Conservation (phyloP, 2,113 vertebrate genomes). For the Athene cunicularia region DNA sequence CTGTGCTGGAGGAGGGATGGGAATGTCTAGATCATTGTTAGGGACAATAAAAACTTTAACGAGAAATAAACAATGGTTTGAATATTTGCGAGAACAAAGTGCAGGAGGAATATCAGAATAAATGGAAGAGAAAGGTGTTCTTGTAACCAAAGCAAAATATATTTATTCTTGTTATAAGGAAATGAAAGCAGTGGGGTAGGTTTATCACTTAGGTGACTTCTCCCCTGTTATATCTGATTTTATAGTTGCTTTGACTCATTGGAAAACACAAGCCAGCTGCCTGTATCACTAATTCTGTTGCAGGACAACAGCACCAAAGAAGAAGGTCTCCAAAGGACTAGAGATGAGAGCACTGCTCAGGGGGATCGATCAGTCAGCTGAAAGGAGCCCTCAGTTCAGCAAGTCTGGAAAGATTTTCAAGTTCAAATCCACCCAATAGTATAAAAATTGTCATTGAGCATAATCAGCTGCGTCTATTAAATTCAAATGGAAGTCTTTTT, state of each 20-base stretch:
- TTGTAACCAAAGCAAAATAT: background rate
- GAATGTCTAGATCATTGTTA: background rate
- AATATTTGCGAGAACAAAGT: background rate
- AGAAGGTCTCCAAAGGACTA: background rate
- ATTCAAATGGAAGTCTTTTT: background rate
- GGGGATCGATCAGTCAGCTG: background rate
- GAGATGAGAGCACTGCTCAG: background rate
- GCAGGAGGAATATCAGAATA: background rate
- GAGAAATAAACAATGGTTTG: background rate
- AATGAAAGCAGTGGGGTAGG: background rate
- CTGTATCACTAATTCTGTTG: background rate
- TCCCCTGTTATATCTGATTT: background rate
- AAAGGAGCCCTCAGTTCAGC: background rate
- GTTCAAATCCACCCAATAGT: background rate
- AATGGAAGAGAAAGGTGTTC: background rate
- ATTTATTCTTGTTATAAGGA: background rate
- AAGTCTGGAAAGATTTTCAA: background rate
- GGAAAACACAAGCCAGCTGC: background rate
- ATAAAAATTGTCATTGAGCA: background rate
- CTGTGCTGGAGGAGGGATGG: background rate
- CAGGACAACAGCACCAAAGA: accelerated
- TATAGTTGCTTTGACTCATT: background rate
- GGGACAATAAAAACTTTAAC: background rate
- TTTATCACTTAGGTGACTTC: background rate
- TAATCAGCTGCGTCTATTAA: background rate